These are phyloP conservation scores for Ophion ventricosus DNA, from an alignment of 2,888 invertebrate species.

Conservation along the genomic window DNA sequence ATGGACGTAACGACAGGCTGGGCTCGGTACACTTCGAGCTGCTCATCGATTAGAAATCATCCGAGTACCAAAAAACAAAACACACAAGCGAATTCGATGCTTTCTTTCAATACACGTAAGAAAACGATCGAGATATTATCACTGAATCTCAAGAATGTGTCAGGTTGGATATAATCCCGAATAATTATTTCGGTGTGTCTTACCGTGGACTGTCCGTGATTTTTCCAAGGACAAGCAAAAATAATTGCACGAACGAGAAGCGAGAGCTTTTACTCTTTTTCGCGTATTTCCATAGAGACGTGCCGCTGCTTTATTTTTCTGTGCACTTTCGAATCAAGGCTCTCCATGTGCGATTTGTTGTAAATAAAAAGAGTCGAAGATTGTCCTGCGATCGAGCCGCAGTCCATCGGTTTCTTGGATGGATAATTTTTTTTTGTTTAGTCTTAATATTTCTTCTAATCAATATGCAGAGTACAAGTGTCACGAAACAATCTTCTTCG, in stretches of 20 bases:
- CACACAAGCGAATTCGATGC: not conserved
- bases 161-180: not conserved
- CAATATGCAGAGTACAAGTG: not conserved
- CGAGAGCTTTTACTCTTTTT: not conserved
- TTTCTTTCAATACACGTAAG: conserved; percentile 9
- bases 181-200: conserved; percentile 18
- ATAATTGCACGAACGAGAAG: not conserved
- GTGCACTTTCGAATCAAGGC: conserved; percentile 8
- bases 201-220: conserved; percentile 1
- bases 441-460: conserved; percentile 11
- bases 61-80: not conserved
- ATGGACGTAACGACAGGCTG: conserved; percentile 88
- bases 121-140: conserved; percentile 26
- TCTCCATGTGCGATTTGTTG: conserved; percentile 43
- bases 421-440: conserved; percentile 30
- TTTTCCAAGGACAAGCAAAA: conserved; percentile 5
- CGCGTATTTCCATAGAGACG: not conserved
- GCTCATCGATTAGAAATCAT: conserved; percentile 84
- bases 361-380: conserved; percentile 45
- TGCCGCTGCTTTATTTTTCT: conserved; percentile 2
- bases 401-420: conserved; percentile 41
- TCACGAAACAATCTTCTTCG: conserved; percentile 20
- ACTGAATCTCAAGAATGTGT: conserved; percentile 21
- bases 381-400: conserved; percentile 37
- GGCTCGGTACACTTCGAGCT: conserved; percentile 91